Conservation (phyloP, 2,888 invertebrate species). For the Anagyrus pseudococci region DNA sequence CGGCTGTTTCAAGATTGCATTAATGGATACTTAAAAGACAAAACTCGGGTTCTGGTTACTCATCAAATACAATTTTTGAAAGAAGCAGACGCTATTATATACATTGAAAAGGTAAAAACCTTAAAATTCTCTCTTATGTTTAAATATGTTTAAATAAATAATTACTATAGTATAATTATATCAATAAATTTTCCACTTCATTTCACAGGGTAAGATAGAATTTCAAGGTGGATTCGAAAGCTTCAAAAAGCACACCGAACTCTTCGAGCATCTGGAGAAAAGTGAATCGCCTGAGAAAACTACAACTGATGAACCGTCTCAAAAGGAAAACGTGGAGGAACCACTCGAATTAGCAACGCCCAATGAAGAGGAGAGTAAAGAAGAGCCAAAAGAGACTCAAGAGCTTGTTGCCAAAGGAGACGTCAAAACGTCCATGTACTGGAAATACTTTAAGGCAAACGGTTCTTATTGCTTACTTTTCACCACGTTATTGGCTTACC, state of each 20-base stretch:
- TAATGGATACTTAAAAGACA: constrained; percentile 68
- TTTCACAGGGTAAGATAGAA: constrained; percentile 68
- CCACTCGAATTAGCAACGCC: constrained; percentile 12
- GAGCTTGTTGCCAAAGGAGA: constrained; percentile 73
- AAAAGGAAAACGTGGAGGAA: not conserved
- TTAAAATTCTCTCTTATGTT: not conserved
- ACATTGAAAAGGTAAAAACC: constrained; percentile 68
- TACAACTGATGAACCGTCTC: constrained; percentile 48
- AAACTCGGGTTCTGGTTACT: constrained; percentile 80
- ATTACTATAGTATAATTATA: not conserved
- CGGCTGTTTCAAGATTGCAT: constrained; percentile 80
- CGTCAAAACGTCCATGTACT: constrained; percentile 69
- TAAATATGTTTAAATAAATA: not conserved
- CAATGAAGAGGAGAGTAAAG: constrained; percentile 7
- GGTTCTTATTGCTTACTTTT: constrained; percentile 66
- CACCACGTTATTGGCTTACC: constrained; percentile 65
- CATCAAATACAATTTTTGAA: constrained; percentile 83
- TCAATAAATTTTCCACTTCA: constrained; percentile 4
- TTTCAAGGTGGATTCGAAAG: constrained; percentile 66
- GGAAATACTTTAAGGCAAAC: constrained; percentile 75
- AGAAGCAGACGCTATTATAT: constrained; percentile 69
- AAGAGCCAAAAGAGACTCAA: constrained; percentile 68
- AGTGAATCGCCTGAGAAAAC: constrained; percentile 48
- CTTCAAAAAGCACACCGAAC: constrained; percentile 65
- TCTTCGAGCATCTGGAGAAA: constrained; percentile 63